phyloP scores from a whole-genome alignment of 2,888 invertebrate genomes.

The Microctonus hyperodae region DNA sequence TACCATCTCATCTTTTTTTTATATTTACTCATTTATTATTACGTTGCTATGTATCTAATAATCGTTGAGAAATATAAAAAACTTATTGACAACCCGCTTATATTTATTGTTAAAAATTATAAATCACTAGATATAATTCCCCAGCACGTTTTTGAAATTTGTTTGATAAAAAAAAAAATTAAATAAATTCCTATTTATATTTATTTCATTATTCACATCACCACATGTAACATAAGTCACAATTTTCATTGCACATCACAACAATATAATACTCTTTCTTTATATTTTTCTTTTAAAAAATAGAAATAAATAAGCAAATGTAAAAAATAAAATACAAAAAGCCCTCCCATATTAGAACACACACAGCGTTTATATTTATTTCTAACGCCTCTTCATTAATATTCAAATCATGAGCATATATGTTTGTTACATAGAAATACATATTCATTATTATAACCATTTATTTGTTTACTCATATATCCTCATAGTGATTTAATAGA shows the following conservation, averaged over 20 bases:
- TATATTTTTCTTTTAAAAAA: background rate
- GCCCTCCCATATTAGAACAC: background rate
- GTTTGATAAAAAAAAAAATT: background rate
- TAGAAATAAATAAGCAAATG: background rate
- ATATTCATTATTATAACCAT: background rate
- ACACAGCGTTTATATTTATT: background rate
- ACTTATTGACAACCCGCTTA: too few species aligned
- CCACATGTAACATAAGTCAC: background rate
- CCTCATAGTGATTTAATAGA: background rate
- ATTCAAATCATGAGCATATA: background rate
- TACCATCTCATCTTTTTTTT: too few species aligned
- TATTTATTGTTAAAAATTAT: background rate
- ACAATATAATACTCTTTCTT: too few species aligned
- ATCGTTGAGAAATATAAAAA: too few species aligned
- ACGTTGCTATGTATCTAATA: too few species aligned
- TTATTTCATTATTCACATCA: background rate
- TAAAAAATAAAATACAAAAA: background rate
- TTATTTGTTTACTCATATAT: background rate
- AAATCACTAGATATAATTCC: background rate
- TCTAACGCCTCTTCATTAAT: background rate
- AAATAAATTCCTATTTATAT: too few species aligned
- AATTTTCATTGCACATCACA: constrained; percentile 7
- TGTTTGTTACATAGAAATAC: background rate
- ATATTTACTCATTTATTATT: too few species aligned
- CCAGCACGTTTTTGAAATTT: background rate